A percentile compares a stretch with the other conserved stretches of the same genome.
Conservation (phyloP, 2,888 invertebrate genomes). For the Chesias legatella region DNA sequence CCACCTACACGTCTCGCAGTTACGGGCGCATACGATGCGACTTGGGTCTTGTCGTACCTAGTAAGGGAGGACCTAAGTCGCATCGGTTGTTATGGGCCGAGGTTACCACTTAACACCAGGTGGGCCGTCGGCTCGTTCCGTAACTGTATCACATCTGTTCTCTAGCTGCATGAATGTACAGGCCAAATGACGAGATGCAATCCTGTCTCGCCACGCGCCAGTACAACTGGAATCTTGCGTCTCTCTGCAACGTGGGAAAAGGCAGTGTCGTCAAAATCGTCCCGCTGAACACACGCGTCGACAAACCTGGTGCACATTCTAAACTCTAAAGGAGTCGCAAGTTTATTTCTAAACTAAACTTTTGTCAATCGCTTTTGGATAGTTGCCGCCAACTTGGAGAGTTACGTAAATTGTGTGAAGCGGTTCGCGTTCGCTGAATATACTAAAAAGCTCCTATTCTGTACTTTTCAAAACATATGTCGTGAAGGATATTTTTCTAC, state of each 20-base stretch:
- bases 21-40: too few species aligned
- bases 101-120: too few species aligned
- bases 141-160: constrained; percentile 9
- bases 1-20: too few species aligned
- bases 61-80: too few species aligned
- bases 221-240: constrained; percentile 23
- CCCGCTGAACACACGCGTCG: constrained; percentile 48
- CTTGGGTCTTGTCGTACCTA: too few species aligned
- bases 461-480: constrained; percentile 16
- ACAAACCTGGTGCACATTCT: constrained; percentile 41
- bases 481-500: too few species aligned
- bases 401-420: constrained; percentile 56
- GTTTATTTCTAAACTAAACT: constrained; percentile 62
- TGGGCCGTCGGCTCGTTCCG: too few species aligned
- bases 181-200: constrained; percentile 27
- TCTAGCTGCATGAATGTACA: constrained; percentile 23
- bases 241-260: constrained; percentile 34
- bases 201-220: constrained; percentile 27
- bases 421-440: constrained; percentile 17
- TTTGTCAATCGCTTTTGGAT: constrained; percentile 58
- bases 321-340: constrained; percentile 47
- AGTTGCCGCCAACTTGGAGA: constrained; percentile 45
- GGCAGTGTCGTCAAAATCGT: constrained; percentile 54
- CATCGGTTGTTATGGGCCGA: too few species aligned
- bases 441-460: constrained; percentile 12